Base-by-base conservation (phyloP, 2,888 invertebrate species). In the Geotrupes spiniger region DNA sequence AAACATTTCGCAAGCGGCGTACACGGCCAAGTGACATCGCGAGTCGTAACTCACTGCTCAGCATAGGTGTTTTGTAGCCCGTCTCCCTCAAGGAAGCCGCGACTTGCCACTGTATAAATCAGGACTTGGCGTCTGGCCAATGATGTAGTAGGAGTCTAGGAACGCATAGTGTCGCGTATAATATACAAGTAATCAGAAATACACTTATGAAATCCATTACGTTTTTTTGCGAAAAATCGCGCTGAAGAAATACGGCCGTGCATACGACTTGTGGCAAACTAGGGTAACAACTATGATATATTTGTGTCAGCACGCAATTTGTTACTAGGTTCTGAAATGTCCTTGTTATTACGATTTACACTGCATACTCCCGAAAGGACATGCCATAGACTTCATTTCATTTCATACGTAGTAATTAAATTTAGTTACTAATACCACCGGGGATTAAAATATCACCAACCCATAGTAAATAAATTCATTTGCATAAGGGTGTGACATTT, bases 1-100 rank as follows among this genome's bases (percentile, higher is more conserved):
- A 66, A 66, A 66, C 66, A 65, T 69, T 70, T 69, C 66, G 66
- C 66, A 68, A 68, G 63, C 60, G 60, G 57, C 52, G 60, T 67
- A 67, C 67, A 69, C 64, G 67, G 67, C 62, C 66, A 65, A 66
- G 59, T 66, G 68, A 69, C 67, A 68, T 54, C 58, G 54, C 46
- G 52, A 61, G 61, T 60, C 62, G 68, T 70, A 70, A 66, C 62
- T 69, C 68, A 70, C 63, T 52, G 51, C 57, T 49, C 51, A 58
- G 63, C 65, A 64, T 62, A 66, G 66, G 68, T 67, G 66, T 68
- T 68, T 67, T 65, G 67, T 68, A 65, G 61, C 56, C 55, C 51
- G 57, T 63, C 58, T 63, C 55, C 62, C 64, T 63, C 64, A 63
- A 68, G 64, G 62, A 68, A 64, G 63, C 64, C 62, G 64, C 66